Conservation (phyloP, 53 echinoderm and acorn worm species). For the Patiria pectinifera region DNA sequence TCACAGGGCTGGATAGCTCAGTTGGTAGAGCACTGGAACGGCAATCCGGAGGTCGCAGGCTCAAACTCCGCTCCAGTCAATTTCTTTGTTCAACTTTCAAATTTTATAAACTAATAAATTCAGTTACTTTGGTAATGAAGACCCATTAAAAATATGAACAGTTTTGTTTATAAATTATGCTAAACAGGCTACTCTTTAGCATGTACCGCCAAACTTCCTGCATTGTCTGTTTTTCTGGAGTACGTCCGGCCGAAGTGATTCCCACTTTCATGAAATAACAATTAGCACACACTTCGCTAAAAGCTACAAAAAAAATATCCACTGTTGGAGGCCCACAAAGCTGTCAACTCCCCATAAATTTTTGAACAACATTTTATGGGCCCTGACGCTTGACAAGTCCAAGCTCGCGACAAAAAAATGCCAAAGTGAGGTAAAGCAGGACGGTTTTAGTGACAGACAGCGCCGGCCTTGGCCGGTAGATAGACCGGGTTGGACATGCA, state of each 20-base stretch:
- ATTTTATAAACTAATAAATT: no score
- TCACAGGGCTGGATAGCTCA: no score
- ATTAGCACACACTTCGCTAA: background rate
- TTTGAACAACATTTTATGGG: background rate
- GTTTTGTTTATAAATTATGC: background rate
- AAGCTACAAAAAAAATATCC: background rate
- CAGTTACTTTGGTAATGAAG: no score
- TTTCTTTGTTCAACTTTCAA: no score
- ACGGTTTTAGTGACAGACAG: background rate
- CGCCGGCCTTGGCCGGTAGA: background rate
- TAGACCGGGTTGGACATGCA: background rate
- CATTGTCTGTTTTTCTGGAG: background rate
- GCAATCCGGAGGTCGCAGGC: no score
- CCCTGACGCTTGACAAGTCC: background rate
- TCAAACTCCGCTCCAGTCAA: no score
- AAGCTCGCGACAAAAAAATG: background rate
- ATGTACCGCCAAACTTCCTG: background rate
- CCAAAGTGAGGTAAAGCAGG: background rate
- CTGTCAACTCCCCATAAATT: slow-evolving; percentile 4
- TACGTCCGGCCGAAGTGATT: background rate
- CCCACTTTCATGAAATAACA: background rate
- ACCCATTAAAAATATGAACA: background rate
- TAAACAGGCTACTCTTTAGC: background rate
- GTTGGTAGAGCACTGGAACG: no score
- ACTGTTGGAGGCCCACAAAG: background rate